phyloP scores from a whole-genome alignment of 2,797 vertebrate species.

The Sparus aurata region DNA sequence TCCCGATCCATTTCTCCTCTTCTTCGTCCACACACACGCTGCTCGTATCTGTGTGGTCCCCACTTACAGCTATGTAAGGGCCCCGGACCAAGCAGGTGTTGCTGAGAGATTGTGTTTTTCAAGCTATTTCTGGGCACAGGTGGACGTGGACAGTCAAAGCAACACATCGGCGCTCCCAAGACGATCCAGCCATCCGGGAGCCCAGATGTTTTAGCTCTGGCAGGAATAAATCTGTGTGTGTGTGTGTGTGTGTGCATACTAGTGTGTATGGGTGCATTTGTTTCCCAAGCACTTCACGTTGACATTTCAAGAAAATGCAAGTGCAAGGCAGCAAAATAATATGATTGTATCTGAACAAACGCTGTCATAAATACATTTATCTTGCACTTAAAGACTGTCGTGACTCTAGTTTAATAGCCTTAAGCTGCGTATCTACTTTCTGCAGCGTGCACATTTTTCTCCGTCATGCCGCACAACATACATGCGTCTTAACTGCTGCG shows the following conservation, averaged over 20 bases:
- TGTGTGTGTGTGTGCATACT: background rate
- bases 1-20: constrained; percentile 34
- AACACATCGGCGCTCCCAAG: constrained; percentile 61
- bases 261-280: background rate
- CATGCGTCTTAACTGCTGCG: constrained; percentile 19
- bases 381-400: constrained; percentile 24
- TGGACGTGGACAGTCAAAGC: constrained; percentile 69
- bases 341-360: constrained; percentile 30
- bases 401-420: constrained; percentile 48
- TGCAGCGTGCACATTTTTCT: background rate
- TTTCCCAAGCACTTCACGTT: constrained; percentile 1
- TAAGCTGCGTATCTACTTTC: constrained; percentile 19
- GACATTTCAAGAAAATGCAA: constrained; percentile 35
- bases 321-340: constrained; percentile 29
- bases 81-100: constrained; percentile 68
- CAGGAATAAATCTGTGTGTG: constrained; percentile 9
- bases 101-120: constrained; percentile 61
- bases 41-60: constrained; percentile 44
- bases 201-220: constrained; percentile 59
- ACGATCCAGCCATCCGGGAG: constrained; percentile 21
- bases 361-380: constrained; percentile 40
- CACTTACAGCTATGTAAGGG: constrained; percentile 45
- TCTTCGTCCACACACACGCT: background rate
- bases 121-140: constrained; percentile 73
- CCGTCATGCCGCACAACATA: constrained; percentile 37